phyloP scores from a whole-genome alignment of 2,888 invertebrate genomes.

The Orthosia gracilis region DNA sequence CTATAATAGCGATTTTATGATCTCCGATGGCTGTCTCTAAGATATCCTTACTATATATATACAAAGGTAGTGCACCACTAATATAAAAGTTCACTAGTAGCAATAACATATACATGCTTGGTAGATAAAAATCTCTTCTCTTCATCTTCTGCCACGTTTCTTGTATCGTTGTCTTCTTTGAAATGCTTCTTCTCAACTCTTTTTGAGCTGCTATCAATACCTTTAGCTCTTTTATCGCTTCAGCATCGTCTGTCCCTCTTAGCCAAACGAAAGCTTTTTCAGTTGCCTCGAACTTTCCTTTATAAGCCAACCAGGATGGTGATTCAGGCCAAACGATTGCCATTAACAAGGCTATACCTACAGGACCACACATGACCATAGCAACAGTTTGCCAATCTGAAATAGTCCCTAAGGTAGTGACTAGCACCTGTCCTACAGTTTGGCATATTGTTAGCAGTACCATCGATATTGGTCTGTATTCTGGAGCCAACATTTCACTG shows the following conservation, averaged over 20 bases:
- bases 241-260: slow-evolving; percentile 22
- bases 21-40: slow-evolving; percentile 35
- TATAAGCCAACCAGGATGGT: slow-evolving; percentile 61
- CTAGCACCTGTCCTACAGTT: slow-evolving; percentile 34
- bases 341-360: slow-evolving; percentile 30
- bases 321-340: slow-evolving; percentile 58
- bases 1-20: slow-evolving; percentile 38
- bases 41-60: slow-evolving; percentile 39
- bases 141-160: slow-evolving; percentile 32
- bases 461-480: slow-evolving; percentile 51
- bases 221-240: slow-evolving; percentile 25
- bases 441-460: slow-evolving; percentile 51
- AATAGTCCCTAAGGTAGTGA: slow-evolving; percentile 20
- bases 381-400: slow-evolving; percentile 36
- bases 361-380: slow-evolving; percentile 28
- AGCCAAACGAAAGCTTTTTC: slow-evolving; percentile 48
- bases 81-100: slow-evolving; percentile 30
- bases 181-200: not conserved
- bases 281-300: slow-evolving; percentile 46
- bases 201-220: slow-evolving; percentile 40
- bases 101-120: slow-evolving; percentile 36
- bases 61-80: slow-evolving; percentile 28
- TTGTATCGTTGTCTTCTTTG: slow-evolving; percentile 19
- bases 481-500: slow-evolving; percentile 63
- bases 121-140: slow-evolving; percentile 34